Evolutionary conservation across 2,888 invertebrate species (phyloP), one percentile per base, ranked within the genome.

Genomic region (Ophion ventricosus): DNA sequence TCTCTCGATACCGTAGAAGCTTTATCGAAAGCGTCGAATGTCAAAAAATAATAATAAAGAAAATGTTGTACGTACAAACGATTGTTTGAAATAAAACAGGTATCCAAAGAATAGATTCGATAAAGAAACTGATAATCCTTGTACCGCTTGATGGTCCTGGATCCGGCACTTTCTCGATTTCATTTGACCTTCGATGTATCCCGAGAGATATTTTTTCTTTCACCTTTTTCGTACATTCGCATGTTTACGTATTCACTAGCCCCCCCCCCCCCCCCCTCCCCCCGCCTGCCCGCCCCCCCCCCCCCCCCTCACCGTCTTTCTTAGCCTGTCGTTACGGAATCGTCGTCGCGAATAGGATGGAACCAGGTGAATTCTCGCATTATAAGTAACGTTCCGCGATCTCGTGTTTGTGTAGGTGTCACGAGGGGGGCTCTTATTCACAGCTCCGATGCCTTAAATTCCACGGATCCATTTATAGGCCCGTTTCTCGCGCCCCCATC

Each of bases 401-500:
- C 25, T 57, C 73, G 56, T 56, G 67, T 67, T 73, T 85, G 80
- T 87, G 85, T 87, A 86, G 78, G 82, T 87, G 87, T 86, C 85
- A 72, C 72, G 77, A 61, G 64, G 82, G 67, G 64, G 81, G 83
- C 82, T 82, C 73, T 79, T 85, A 85, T 82, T 82, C 82, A 76
- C 79, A 26, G 69, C 61, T 61, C 63, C 76, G 74, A 81, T 83
- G 86, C 85, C 81, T 87, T 87, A 85, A 88, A 88, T 88, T 88
- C 88, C 87, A 80, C 80, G 82, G 72, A 82, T 76, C 88, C 86
- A 87, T 88, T 87, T 87, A 88, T 87, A 87, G 88, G 85, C 79
- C 82, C 85, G 86, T 88, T 87, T 87, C 87, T 87, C 87, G 87
- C 86, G 83, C 82, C 79, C 83, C 83, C 80, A 84, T 84, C 85